Evolutionary conservation across 2,797 vertebrate genomes (phyloP).

Genomic region (Rhynchotus rufescens): DNA sequence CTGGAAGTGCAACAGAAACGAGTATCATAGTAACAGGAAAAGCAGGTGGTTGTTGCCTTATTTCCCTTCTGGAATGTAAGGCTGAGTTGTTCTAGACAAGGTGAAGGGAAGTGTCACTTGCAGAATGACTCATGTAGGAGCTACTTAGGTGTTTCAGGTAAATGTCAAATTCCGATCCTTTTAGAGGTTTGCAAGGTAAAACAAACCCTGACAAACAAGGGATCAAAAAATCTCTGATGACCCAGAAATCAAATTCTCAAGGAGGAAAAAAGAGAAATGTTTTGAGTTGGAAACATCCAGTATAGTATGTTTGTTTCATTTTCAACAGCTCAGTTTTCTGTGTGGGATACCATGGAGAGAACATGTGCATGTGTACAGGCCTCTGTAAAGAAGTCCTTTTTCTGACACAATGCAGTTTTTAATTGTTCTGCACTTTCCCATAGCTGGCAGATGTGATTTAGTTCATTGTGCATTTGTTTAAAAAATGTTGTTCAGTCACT

Average conservation of each 20-base stretch:
- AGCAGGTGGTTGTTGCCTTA: not conserved
- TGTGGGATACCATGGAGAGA: not conserved
- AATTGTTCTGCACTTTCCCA: not conserved
- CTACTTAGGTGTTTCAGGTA: not conserved
- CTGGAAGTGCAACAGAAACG: not conserved
- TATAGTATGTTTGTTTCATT: not conserved
- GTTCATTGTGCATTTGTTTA: not conserved
- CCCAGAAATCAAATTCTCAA: not conserved
- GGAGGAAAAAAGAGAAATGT: not conserved
- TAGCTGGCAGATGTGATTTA: not conserved
- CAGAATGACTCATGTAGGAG: not conserved
- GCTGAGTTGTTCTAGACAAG: not conserved
- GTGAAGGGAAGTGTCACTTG: constrained; percentile 16
- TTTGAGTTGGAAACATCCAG: not conserved
- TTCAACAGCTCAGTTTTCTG: not conserved
- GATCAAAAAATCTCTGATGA: not conserved
- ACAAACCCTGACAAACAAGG: not conserved
- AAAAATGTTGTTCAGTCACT: not conserved
- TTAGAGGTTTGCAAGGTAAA: not conserved
- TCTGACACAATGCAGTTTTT: not conserved
- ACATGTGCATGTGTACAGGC: too few relatives aligned
- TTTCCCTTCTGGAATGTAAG: not conserved
- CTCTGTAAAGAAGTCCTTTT: not conserved
- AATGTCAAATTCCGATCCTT: not conserved
- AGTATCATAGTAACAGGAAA: not conserved